Base-by-base conservation (phyloP, 2,888 invertebrate genomes). In the Lottia scabra region DNA sequence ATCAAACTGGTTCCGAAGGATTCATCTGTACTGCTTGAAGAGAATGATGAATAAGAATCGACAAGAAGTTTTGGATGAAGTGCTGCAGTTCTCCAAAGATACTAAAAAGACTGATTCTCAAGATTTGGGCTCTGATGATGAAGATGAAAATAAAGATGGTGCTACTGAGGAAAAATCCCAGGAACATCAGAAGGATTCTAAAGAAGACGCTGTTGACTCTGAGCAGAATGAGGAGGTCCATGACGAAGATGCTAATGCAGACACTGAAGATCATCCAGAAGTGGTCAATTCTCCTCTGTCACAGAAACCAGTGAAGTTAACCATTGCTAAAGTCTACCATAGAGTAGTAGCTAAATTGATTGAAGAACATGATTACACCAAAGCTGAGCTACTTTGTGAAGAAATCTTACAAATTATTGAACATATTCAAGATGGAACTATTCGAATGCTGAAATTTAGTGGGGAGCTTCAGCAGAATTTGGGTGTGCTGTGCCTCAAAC, bases 381-480 rank as follows among this genome's bases (percentile, higher is more conserved):
- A 84, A 67, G 84, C 85, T 15, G 85, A 86, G 70, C 80, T 82
- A 38, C 78, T 86, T 26, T 83, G 81, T 76, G 85, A 85, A 70
- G 83, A 85, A 70, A 81, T 85, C 48, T 71, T 84, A 65, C 81
- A 84, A 67, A 85, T 86, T 19, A 75, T 85, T n/a, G 84, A 84
- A 62, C 81, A 82, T n/a, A 84, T 85, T 62, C 84, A 85, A 75
- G 85, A 85, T 75, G 85, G 84, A 13, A 85, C 85, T 12, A 82
- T 82, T 12, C 81, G 83, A 1, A 78, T 85, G 80, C 75, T 85
- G 26, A 76, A 82, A 64, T 83, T 86, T 74, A 83, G 81, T 79
- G 87, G 86, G 26, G 80, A 85, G 44, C 76, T 85, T 12, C 74
- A 87, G 71, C 84, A 86, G 76, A 85, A 84, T 74, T 79, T 86